Conservation (phyloP, 2,113 vertebrate species). For the human region DNA sequence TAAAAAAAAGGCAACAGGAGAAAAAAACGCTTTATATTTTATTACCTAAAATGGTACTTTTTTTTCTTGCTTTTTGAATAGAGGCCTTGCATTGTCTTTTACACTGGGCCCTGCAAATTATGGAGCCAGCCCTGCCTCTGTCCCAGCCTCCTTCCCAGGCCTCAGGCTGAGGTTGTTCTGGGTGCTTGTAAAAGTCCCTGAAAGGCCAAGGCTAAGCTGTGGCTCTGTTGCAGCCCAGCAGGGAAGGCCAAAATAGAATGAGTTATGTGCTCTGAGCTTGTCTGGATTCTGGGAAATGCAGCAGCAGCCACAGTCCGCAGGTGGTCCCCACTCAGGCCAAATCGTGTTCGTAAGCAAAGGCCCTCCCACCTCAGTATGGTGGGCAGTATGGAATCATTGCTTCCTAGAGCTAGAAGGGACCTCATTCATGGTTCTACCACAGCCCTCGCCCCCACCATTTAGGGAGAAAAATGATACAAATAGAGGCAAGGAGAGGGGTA, state of each 20-base stretch:
- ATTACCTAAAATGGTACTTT: neutral
- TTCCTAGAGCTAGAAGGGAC: neutral
- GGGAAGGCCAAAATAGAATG: neutral
- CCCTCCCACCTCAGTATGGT: neutral
- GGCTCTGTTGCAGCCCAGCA: neutral
- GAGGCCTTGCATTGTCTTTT: conserved; percentile 14
- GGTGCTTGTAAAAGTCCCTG: neutral
- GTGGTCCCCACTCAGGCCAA: neutral
- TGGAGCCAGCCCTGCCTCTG: neutral
- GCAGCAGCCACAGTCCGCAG: neutral
- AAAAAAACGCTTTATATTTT: conserved; percentile 5
- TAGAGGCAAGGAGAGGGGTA: neutral
- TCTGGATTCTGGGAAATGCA: neutral
- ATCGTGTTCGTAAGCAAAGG: neutral
- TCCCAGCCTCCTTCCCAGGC: neutral
- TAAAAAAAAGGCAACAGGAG: neutral
- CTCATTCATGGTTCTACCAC: neutral
- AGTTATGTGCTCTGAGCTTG: neutral
- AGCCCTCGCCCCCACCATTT: neutral
- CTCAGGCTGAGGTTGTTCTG: neutral
- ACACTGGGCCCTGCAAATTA: neutral
- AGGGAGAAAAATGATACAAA: neutral
- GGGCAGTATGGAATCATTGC: neutral
- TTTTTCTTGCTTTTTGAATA: neutral
- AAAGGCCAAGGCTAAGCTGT: neutral